Percentiles rank a stretch among this genome's conserved stretches.
phyloP scores from a whole-genome alignment of 2,797 vertebrate genomes.

The Tenualosa ilisha region DNA sequence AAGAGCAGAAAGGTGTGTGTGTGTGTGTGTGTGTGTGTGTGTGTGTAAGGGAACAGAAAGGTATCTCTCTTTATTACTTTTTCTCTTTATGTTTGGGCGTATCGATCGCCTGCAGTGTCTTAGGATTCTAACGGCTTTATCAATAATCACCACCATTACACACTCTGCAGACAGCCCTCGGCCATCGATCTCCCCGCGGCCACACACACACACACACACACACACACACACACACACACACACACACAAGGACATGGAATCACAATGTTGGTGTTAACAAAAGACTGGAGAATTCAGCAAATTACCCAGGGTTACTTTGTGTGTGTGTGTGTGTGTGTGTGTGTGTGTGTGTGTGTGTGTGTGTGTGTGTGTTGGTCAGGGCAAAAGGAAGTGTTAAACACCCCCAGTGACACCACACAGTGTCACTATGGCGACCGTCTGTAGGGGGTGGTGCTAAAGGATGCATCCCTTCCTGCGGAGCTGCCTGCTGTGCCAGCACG shows the following conservation, averaged over 20 bases:
- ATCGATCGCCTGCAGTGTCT: conserved; percentile 82
- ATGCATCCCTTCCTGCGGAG: background rate
- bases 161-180: conserved; percentile 70
- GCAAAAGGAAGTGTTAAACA: conserved; percentile 63
- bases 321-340: conserved; percentile 1
- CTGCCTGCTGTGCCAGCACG: background rate
- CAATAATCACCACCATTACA: conserved; percentile 91
- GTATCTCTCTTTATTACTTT: conserved; percentile 80
- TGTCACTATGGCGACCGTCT: conserved; percentile 23
- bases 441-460: background rate
- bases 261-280: conserved; percentile 14
- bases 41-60: conserved; percentile 2
- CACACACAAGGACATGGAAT: background rate
- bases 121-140: conserved; percentile 73
- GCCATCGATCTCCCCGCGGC: background rate
- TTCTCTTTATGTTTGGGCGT: conserved; percentile 63
- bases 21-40: conserved; percentile 10
- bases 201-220: conserved; percentile 20
- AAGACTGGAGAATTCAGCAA: background rate
- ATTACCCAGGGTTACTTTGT: background rate
- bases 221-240: conserved; percentile 7
- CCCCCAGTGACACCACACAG: conserved; percentile 52
- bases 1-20: conserved; percentile 31
- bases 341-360: conserved; percentile 26
- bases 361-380: conserved; percentile 55